Conservation (phyloP, 2,888 invertebrate species). For the Perizoma affinitatum region DNA sequence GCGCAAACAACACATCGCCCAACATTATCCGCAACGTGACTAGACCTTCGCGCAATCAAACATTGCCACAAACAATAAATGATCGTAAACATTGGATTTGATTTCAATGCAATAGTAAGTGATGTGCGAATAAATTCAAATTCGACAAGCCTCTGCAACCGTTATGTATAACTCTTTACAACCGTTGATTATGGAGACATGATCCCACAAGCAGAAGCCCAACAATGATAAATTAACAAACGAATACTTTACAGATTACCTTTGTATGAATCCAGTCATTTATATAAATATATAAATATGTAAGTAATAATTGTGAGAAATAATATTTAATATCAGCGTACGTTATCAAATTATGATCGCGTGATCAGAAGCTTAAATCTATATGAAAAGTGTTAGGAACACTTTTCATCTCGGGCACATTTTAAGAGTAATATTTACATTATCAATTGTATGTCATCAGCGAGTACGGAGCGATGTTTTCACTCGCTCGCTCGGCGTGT, state of each 20-base stretch:
- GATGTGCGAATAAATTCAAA: conserved; percentile 20
- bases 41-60: conserved; percentile 65
- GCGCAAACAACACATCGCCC: conserved; percentile 59
- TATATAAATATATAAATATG: conserved; percentile 21
- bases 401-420: conserved; percentile 61
- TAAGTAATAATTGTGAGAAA: conserved; percentile 32
- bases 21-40: conserved; percentile 66
- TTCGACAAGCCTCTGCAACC: conserved; percentile 16
- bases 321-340: conserved; percentile 26
- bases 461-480: conserved; percentile 72
- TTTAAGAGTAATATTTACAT: conserved; percentile 75
- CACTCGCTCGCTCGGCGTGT: conserved; percentile 73
- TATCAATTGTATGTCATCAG: conserved; percentile 82
- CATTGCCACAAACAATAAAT: conserved; percentile 57
- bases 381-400: conserved; percentile 61
- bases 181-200: conserved; percentile 8
- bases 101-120: conserved; percentile 23
- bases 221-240: conserved; percentile 5
- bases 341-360: conserved; percentile 39
- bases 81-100: conserved; percentile 24
- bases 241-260: conserved; percentile 26
- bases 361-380: conserved; percentile 50
- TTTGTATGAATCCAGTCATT: conserved; percentile 18
- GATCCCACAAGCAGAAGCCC: conserved; percentile 1
- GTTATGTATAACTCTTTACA: conserved; percentile 4